Conservation (phyloP, 2,888 invertebrate genomes). For the Rhamphomyia laevipes region DNA sequence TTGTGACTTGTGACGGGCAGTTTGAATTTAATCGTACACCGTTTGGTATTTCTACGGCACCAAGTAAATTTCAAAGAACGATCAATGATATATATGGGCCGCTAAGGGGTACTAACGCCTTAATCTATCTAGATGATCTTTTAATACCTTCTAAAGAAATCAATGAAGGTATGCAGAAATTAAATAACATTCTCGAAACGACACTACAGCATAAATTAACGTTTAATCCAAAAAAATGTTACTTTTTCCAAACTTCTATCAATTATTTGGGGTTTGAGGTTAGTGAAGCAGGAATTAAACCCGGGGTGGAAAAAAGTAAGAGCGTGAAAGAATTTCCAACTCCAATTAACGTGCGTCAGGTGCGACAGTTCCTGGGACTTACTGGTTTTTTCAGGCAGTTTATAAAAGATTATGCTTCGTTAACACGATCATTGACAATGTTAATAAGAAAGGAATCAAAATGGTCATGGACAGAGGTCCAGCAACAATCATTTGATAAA, state of each 20-base stretch:
- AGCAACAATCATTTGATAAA: too few species aligned
- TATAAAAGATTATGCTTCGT: constrained; percentile 6
- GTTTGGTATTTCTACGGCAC: constrained; percentile 26
- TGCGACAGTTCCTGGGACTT: constrained; percentile 21
- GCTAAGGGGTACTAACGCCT: not conserved
- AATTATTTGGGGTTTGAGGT: constrained; percentile 19
- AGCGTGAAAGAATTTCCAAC: constrained; percentile 15
- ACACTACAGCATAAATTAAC: constrained; percentile 5
- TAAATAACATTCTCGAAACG: constrained; percentile 1
- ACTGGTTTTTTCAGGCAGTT: constrained; percentile 22
- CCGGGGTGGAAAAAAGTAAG: constrained; percentile 17
- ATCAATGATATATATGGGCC: constrained; percentile 11
- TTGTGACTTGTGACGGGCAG: constrained; percentile 13
- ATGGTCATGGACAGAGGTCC: too few species aligned
- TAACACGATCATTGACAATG: too few species aligned
- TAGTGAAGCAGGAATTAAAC: constrained; percentile 16
- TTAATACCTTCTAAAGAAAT: constrained; percentile 16
- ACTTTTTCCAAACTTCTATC: constrained; percentile 15
- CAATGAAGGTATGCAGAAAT: constrained; percentile 9
- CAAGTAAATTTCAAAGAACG: constrained; percentile 22
- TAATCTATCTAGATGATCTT: constrained; percentile 20
- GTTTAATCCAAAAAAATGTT: constrained; percentile 11
- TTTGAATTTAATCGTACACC: constrained; percentile 23
- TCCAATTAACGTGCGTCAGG: constrained; percentile 16
- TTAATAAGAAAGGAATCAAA: too few species aligned